Evolutionary conservation across 2,888 invertebrate species (phyloP).

Genomic region (Hirtodrosophila cameraria): DNA sequence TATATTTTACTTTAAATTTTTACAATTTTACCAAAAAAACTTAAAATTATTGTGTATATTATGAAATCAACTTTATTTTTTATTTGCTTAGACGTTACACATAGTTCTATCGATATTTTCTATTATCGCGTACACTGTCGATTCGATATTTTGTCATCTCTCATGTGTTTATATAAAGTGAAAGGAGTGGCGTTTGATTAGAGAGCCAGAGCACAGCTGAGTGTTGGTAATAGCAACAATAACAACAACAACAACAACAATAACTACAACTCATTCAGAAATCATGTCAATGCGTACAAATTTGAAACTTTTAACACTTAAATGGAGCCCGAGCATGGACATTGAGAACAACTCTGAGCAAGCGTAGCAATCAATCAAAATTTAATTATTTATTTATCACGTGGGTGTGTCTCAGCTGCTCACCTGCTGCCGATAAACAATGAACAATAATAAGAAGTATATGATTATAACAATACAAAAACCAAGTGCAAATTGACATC

Average conservation of each 20-base stretch:
- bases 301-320: conserved; percentile 51
- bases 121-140: too few relatives aligned
- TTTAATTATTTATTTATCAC: conserved; percentile 6
- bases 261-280: conserved; percentile 27
- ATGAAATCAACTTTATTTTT: too few relatives aligned
- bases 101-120: too few relatives aligned
- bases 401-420: conserved; percentile 29
- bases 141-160: too few relatives aligned
- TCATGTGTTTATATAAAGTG: conserved; percentile 59
- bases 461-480: conserved; percentile 8
- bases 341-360: conserved; percentile 23
- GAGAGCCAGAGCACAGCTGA: conserved; percentile 23
- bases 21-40: too few relatives aligned
- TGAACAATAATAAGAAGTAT: conserved; percentile 11
- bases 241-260: conserved; percentile 20
- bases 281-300: conserved; percentile 66
- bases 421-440: background rate
- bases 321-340: background rate
- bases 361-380: conserved; percentile 15
- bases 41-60: conserved; percentile 2
- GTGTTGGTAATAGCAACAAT: conserved; percentile 25
- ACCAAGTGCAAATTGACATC: conserved; percentile 44
- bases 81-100: too few relatives aligned
- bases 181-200: conserved; percentile 65
- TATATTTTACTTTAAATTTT: too few relatives aligned